Conservation (phyloP, 2,113 vertebrate species). For the Halichoerus grypus region DNA sequence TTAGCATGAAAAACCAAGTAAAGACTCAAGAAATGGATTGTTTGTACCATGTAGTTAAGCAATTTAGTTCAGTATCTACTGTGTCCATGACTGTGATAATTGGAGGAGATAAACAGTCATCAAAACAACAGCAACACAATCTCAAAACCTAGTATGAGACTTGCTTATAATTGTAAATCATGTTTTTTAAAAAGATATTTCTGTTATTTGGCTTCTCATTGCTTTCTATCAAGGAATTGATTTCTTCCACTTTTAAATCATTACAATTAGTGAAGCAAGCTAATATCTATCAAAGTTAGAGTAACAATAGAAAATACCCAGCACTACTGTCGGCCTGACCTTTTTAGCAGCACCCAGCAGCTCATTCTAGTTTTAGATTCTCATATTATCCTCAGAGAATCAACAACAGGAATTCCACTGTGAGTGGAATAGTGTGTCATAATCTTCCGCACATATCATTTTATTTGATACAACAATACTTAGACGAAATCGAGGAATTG, state of each 20-base stretch:
- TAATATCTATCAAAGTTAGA: neutral
- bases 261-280: neutral
- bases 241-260: constrained; percentile 34
- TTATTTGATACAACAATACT: neutral
- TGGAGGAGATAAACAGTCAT: neutral
- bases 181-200: constrained; percentile 53
- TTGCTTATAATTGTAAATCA: constrained; percentile 74
- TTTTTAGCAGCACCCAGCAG: neutral
- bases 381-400: neutral
- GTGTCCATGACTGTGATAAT: neutral
- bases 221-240: neutral
- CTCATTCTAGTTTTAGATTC: neutral
- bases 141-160: constrained; percentile 69
- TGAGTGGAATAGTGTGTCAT: neutral
- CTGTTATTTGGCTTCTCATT: neutral
- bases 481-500: neutral
- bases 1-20: neutral
- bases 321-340: neutral
- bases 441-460: neutral
- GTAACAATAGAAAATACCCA: neutral
- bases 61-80: neutral
- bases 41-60: neutral
- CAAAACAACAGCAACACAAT: constrained; percentile 22
- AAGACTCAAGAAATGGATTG: neutral
- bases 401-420: neutral